Evolutionary conservation across 2,113 vertebrate species (phyloP).

Genomic region (Neofelis nebulosa): DNA sequence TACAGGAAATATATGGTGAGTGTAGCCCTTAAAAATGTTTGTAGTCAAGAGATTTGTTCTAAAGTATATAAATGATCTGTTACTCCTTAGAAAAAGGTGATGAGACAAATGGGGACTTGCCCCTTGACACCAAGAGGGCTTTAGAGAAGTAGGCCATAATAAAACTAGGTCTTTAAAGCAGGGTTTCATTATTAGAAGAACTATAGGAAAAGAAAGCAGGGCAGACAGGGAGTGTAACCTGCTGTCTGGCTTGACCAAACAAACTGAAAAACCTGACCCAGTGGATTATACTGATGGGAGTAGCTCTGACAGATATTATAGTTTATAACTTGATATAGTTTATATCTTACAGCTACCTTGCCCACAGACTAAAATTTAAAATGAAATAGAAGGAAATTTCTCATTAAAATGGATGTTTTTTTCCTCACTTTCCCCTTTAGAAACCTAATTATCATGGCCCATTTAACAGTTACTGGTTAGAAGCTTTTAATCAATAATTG

Average conservation of each 20-base stretch:
- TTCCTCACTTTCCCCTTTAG: background rate
- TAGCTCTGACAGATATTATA: background rate
- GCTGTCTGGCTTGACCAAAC: background rate
- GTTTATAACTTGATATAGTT: background rate
- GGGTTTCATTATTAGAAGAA: conserved; percentile 31
- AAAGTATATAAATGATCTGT: background rate
- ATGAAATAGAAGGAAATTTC: conserved; percentile 19
- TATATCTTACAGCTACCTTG: background rate
- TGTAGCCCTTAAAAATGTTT: background rate
- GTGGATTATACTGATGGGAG: background rate
- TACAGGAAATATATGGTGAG: conserved; percentile 96
- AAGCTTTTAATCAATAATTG: conserved; percentile 55
- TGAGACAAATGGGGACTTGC: background rate
- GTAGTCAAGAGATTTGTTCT: background rate
- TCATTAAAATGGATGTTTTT: conserved; percentile 19
- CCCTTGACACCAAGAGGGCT: background rate
- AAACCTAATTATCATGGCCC: conserved; percentile 12
- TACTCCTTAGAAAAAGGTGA: background rate
- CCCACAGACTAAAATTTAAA: conserved; percentile 31
- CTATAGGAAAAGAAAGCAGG: background rate
- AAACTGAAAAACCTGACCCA: background rate
- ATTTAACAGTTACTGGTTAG: conserved; percentile 40
- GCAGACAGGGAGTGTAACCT: background rate
- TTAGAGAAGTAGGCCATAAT: background rate
- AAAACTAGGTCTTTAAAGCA: background rate